Evolutionary conservation across 2,888 invertebrate genomes (phyloP), one percentile per base, ranked within the genome.

Genomic region (Unio pictorum): DNA sequence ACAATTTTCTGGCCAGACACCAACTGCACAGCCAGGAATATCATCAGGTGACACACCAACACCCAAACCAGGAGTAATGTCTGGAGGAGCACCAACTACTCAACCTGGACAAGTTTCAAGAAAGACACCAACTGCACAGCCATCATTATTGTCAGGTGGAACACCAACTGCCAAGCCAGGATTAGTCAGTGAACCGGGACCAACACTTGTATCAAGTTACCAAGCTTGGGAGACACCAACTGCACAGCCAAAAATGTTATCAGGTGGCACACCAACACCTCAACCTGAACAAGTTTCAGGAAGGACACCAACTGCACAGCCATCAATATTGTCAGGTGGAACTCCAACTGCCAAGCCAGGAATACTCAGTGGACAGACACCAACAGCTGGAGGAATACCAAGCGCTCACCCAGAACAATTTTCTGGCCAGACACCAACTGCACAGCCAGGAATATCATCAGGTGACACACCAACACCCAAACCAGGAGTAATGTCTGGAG

Each of bases 281-380:
- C 63, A 63, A 20, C 63, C 63, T 11, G 63, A 45, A 17, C 34
- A 34, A 54, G 30, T 63, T 6, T 30, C 66, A 55, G 64, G 68
- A 30, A 26, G 62, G 55, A 57, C 72, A 55, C 70, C 75, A 66
- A 68, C 77, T 61, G 67, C 74, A 7, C 55, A 61, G n/a, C 74
- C 74, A 69, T 62, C 65, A 20, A 89, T 66, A 15, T 15, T 55
- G n/a, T 54, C 73, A 60, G 63, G 68, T n/a, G 54, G 64, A 8
- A 56, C 72, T 63, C 72, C 69, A 61, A 69, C 75, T 57, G 66
- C 68, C 1, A 28, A 58, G 58, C 68, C 72, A 57, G 68, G 62
- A 20, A 18, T 20, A n/a, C 23, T 63, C 63, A 34, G 34, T 18
- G 63, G 63, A 54, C 63, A 63, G 63, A 30, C 57, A 64, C 74